Evolutionary conservation across 2,113 vertebrate genomes (phyloP).

Genomic region (Ailurus styani): DNA sequence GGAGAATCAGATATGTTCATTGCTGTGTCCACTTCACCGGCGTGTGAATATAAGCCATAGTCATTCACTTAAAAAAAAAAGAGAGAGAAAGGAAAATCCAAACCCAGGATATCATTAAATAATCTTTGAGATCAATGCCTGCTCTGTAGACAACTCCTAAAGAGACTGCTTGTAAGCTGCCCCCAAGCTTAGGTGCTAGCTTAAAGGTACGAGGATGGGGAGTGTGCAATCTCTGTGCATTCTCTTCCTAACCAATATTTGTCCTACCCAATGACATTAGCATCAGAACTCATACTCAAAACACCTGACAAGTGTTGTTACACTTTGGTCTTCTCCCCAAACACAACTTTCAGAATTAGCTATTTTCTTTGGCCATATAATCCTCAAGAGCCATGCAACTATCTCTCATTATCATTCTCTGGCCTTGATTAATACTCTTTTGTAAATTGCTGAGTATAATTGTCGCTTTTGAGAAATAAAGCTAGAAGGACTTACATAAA

Average conservation of each 20-base stretch:
- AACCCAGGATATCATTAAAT: background rate
- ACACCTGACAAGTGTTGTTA: background rate
- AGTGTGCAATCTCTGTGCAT: background rate
- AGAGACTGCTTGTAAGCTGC: background rate
- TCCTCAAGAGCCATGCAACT: constrained; percentile 49
- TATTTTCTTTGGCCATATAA: constrained; percentile 34
- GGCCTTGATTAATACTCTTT: constrained; percentile 68
- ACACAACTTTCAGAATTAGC: constrained; percentile 56
- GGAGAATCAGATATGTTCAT: background rate
- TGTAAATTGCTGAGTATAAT: constrained; percentile 64
- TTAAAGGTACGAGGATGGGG: background rate
- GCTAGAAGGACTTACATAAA: constrained; percentile 66
- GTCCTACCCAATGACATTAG: background rate
- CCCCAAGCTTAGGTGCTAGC: background rate
- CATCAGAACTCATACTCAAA: background rate
- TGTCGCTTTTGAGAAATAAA: constrained; percentile 66
- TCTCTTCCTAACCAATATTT: background rate
- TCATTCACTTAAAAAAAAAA: background rate
- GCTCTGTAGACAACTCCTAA: background rate
- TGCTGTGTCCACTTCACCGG: background rate
- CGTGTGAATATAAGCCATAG: background rate
- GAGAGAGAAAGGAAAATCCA: background rate
- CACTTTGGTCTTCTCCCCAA: background rate
- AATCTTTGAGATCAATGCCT: background rate
- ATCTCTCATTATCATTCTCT: constrained; percentile 56